Evolutionary conservation across 2,113 vertebrate genomes (phyloP).

Genomic region (Ochotona princeps): DNA sequence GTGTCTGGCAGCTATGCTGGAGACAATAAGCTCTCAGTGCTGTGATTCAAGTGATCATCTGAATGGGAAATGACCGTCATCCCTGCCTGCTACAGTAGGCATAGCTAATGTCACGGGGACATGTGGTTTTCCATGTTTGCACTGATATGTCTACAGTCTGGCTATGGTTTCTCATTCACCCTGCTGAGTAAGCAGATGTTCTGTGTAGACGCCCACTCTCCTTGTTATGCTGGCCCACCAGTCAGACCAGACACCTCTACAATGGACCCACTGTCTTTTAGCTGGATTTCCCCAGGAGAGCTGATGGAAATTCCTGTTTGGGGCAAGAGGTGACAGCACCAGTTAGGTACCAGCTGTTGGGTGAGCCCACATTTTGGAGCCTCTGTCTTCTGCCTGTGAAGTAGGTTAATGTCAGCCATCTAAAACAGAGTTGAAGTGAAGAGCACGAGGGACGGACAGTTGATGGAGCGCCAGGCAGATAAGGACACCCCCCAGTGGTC

Average conservation of each 20-base stretch:
- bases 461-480: neutral
- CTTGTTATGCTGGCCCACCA: neutral
- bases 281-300: too few species aligned
- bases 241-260: neutral
- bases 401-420: neutral
- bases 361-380: neutral
- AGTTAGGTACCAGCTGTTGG: rapidly evolving
- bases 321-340: neutral
- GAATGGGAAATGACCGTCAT: neutral
- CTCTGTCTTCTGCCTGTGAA: neutral
- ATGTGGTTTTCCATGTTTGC: conserved; percentile 27
- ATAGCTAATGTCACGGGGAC: neutral
- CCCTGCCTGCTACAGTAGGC: neutral
- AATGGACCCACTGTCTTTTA: neutral
- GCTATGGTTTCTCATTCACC: neutral
- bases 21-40: conserved; percentile 15
- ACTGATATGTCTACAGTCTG: neutral
- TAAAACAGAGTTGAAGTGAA: neutral
- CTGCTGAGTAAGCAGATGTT: neutral
- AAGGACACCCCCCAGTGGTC: rapidly evolving
- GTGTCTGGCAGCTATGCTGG: neutral
- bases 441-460: too few species aligned
- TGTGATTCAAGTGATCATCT: neutral
- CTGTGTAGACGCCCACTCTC: neutral
- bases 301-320: neutral